Evolutionary conservation across 2,888 invertebrate genomes (phyloP), one percentile per base, ranked within the genome.

Genomic region (Elysia crispata): DNA sequence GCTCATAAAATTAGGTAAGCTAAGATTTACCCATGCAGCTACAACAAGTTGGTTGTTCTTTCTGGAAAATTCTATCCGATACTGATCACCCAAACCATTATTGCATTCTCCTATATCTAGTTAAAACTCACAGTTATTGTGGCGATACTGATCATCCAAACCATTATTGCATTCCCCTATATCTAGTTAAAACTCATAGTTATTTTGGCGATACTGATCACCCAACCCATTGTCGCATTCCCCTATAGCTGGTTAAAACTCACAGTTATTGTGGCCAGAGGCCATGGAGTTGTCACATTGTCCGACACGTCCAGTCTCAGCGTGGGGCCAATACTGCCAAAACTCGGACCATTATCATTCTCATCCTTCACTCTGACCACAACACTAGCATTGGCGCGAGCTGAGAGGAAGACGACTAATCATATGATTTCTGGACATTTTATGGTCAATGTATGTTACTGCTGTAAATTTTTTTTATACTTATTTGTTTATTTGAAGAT

Each of bases 281-380:
- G 77, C 23, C 75, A 69, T 41, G 41, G 41, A 23, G 76, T 33
- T 8, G 72, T 49, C 0, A 81, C 84, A 31, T 73, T 70, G 33
- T 57, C 73, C n/a, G 82, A 80, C 13, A 84, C 76, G 33, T 50
- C 72, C 54, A 81, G 25, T 15, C 33, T 25, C 1, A 79, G 23
- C 20, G 66, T 62, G n/a, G 66, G 28, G 8, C 74, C 79, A 8
- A 57, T 64, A 64, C 72, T 62, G 67, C 76, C 79, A 75, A 83
- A 86, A 6, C 23, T 41, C 13, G 88, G 88, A 0, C 66, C 20
- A 74, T 88, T 86, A 80, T 88, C 88, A 80, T 88, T 88, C 41
- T 83, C 74, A 79, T 88, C 91, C 85, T 82, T 83, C 81, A 85
- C 86, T 83, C 81, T 88, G 82, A 84, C 81, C 50, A 64, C 86